Conservation (phyloP, 64 coral and sea anemone species). For the Catalaphyllia jardinei region DNA sequence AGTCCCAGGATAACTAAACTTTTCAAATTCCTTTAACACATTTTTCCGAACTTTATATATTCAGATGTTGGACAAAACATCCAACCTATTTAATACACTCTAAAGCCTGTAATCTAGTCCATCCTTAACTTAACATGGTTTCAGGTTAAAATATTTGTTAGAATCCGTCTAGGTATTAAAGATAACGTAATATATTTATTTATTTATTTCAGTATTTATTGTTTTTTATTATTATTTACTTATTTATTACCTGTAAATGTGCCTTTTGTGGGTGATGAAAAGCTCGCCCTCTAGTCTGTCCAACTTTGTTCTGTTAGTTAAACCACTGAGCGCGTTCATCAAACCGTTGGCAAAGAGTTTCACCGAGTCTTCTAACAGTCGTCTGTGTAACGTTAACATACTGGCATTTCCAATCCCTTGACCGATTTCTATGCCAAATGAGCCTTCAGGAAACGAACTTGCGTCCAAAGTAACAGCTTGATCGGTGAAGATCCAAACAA, state of each 20-base stretch:
- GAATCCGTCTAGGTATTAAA: background rate
- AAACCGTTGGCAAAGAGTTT: conserved; percentile 17
- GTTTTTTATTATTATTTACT: too few species aligned
- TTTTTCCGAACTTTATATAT: too few species aligned
- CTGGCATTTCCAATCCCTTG: background rate
- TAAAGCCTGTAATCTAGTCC: too few species aligned
- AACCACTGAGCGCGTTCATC: background rate
- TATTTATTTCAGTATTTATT: too few species aligned
- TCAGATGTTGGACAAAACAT: too few species aligned
- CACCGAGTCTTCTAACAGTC: conserved; percentile 40
- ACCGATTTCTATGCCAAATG: conserved; percentile 61
- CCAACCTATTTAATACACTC: too few species aligned
- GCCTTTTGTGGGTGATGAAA: conserved; percentile 20
- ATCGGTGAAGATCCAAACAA: conserved; percentile 80
- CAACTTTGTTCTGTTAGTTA: background rate
- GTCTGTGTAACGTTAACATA: conserved; percentile 1
- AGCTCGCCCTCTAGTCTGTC: background rate
- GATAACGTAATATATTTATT: too few species aligned
- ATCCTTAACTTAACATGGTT: too few species aligned
- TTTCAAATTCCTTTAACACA: too few species aligned
- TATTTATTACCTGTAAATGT: conserved; percentile 14
- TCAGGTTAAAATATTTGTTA: background rate
- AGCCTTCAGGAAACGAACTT: conserved; percentile 40
- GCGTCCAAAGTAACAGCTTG: conserved; percentile 51
- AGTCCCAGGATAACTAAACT: too few species aligned